Evolutionary conservation across 2,888 invertebrate genomes (phyloP), one percentile per base, ranked within the genome.

Genomic region (Ichneumoninae sp.): DNA sequence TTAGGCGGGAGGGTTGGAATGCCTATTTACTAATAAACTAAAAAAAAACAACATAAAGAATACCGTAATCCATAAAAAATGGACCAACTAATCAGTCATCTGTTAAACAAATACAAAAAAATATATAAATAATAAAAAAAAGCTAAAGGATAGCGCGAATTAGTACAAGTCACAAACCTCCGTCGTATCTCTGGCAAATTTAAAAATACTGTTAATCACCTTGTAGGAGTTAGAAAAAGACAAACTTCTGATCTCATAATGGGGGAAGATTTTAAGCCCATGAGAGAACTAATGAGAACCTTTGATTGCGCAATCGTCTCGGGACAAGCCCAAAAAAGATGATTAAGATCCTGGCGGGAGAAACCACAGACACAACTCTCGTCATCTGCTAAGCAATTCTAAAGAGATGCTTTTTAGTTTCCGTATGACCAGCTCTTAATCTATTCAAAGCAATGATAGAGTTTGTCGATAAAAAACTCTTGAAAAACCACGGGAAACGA

Each of bases 281-380:
- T 16, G 1, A 69, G 50, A 6, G 44, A 13, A 7, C 8, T 16
- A 1, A 40, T n/a, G 5, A 69, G 7, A 1, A 30, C 13, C 1
- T 1, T 5, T 7, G 50, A 30, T 1, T 16, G 22, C 0, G 1
- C 22, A 0, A 0, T 3, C 5, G 70, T 81, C 8, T 62, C 10
- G n/a, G 30, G 47, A 6, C 80, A 75, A 16, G 6, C 54, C 75
- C 81, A 36, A 16, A 70, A 75, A 33, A 75, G 3, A 30, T 75
- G 81, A 1, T 76, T 81, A 0, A 76, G 7, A 3, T 44, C 47
- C 40, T 76, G 81, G 1, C 1, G 7, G 0, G 40, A 13, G 19
- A 47, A 33, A n/a, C 70, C 52, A 13, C 81, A 81, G 2, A 62
- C 16, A 30, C 76, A 76, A 6, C 10, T 44, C 7, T 69, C 36